A percentile compares a stretch with the other conserved stretches of the same genome.
Conservation (phyloP, 2,888 invertebrate species). For the Phengaris alcon region DNA sequence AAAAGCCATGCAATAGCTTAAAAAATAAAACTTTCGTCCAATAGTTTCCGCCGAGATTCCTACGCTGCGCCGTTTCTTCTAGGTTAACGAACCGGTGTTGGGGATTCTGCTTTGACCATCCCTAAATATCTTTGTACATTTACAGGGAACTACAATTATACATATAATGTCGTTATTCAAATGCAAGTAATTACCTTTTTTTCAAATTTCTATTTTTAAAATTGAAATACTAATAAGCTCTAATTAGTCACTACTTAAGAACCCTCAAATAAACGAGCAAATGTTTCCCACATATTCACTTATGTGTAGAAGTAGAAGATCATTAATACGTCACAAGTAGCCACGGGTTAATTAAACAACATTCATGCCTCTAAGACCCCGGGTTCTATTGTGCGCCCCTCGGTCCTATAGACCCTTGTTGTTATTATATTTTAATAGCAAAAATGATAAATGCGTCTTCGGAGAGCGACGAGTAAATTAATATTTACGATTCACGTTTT, state of each 20-base stretch:
- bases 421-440: constrained; percentile 72
- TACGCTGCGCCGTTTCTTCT: too few relatives aligned
- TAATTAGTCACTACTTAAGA: constrained; percentile 21
- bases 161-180: neutral
- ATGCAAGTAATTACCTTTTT: neutral
- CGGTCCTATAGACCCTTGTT: constrained; percentile 69
- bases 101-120: too few relatives aligned
- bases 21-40: too few relatives aligned
- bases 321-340: constrained; percentile 68
- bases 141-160: neutral
- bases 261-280: neutral
- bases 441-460: constrained; percentile 75
- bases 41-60: too few relatives aligned
- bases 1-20: too few relatives aligned
- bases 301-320: constrained; percentile 49
- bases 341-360: constrained; percentile 73
- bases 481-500: constrained; percentile 37
- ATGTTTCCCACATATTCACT: constrained; percentile 33
- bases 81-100: too few relatives aligned
- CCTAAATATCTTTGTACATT: too few relatives aligned
- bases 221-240: constrained; percentile 2
- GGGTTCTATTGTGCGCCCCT: constrained; percentile 74
- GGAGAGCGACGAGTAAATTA: constrained; percentile 57
- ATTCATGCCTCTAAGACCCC: constrained; percentile 66
- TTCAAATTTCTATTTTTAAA: neutral